Conservation (phyloP, 64 coral and sea anemone species). For the Anthopleura sola region DNA sequence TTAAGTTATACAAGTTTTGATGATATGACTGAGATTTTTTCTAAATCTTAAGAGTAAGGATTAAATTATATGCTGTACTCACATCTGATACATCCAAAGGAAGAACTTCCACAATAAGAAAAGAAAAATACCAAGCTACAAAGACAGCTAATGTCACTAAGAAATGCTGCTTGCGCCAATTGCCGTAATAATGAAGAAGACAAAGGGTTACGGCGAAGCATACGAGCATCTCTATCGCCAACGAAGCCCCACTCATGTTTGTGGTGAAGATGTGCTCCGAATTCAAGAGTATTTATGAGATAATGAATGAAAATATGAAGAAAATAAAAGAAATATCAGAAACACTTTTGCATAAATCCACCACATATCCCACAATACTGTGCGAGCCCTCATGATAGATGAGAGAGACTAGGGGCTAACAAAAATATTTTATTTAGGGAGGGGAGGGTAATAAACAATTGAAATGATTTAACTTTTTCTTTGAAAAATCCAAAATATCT, state of each 20-base stretch:
- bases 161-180: slow-evolving; percentile 95
- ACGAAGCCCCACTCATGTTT: slow-evolving; percentile 76
- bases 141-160: slow-evolving; percentile 94
- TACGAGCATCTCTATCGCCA: slow-evolving; percentile 85
- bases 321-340: background rate
- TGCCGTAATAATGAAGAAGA: slow-evolving; percentile 97
- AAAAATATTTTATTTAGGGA: background rate
- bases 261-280: background rate
- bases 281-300: background rate
- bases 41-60: too few species aligned
- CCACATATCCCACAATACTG: slow-evolving; percentile 31
- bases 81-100: slow-evolving; percentile 97
- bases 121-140: slow-evolving; percentile 97
- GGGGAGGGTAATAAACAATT: background rate
- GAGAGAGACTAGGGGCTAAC: background rate
- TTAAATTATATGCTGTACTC: slow-evolving; percentile 31
- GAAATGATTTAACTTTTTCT: background rate
- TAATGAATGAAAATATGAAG: background rate
- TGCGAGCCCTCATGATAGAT: background rate
- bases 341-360: background rate
- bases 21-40: too few species aligned
- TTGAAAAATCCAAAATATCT: background rate
- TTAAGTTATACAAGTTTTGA: too few species aligned
- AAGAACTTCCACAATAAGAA: slow-evolving; percentile 89
- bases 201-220: slow-evolving; percentile 83